Percentiles rank a stretch among this genome's conserved stretches.
phyloP scores from a whole-genome alignment of 1,140 invertebrate genomes.

The Lethrus apterus region DNA sequence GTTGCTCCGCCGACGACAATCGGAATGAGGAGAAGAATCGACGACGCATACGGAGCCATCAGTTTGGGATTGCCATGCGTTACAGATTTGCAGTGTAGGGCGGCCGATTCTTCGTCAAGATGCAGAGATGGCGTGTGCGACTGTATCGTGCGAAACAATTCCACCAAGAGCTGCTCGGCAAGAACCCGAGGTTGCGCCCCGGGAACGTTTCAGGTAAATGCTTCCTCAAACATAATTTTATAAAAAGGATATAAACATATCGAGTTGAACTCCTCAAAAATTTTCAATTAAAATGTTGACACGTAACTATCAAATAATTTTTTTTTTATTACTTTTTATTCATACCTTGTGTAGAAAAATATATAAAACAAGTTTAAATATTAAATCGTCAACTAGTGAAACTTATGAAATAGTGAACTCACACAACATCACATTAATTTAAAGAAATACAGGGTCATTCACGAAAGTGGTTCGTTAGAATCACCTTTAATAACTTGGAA shows the following conservation, averaged over 20 bases:
- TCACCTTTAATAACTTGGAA: too few relatives aligned
- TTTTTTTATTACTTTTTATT: too few relatives aligned
- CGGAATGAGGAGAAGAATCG: conserved; percentile 38
- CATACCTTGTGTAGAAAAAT: too few relatives aligned
- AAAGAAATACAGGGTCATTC: too few relatives aligned
- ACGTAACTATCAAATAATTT: too few relatives aligned
- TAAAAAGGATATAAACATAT: neutral
- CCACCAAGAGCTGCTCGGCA: conserved; percentile 56
- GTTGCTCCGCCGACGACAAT: conserved; percentile 1
- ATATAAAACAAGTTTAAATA: too few relatives aligned
- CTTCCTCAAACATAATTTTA: conserved; percentile 1
- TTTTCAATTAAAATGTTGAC: too few relatives aligned
- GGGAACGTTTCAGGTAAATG: conserved; percentile 73
- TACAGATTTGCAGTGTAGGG: conserved; percentile 69
- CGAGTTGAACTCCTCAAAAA: too few relatives aligned
- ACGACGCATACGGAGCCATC: conserved; percentile 50
- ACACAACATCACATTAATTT: too few relatives aligned
- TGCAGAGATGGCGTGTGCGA: conserved; percentile 77
- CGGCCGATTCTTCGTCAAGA: conserved; percentile 66
- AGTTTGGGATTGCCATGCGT: conserved; percentile 69
- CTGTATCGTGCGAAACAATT: conserved; percentile 52
- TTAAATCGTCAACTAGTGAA: too few relatives aligned
- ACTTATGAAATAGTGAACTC: too few relatives aligned
- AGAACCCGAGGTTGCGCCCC: conserved; percentile 66
- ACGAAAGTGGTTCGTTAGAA: too few relatives aligned